Evolutionary conservation across 2,113 vertebrate genomes (phyloP).

Genomic region (Cyanoderma ruficeps): DNA sequence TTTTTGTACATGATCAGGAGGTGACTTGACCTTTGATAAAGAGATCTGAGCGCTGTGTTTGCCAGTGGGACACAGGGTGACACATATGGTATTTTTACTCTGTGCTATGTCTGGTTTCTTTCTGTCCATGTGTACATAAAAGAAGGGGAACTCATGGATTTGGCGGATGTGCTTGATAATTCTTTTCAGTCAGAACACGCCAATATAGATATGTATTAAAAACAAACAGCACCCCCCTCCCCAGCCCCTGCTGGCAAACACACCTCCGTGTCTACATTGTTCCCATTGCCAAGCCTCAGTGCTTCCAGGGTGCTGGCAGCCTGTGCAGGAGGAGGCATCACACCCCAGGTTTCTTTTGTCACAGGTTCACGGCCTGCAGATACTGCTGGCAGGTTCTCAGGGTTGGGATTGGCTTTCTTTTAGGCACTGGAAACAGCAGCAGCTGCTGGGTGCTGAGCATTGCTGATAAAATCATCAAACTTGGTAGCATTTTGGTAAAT

Average conservation of each 20-base stretch:
- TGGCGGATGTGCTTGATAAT: not conserved
- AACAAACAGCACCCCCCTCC: not conserved
- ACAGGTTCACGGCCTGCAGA: not conserved
- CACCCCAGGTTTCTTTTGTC: not conserved
- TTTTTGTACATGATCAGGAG: not conserved
- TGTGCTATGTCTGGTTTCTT: not conserved
- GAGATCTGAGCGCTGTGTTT: not conserved
- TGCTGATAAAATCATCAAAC: not conserved
- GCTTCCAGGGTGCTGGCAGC: not conserved
- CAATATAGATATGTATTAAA: not conserved
- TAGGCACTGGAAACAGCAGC: not conserved
- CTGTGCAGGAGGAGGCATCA: not conserved
- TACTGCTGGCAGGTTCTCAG: not conserved
- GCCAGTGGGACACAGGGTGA: not conserved
- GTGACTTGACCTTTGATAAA: conserved; percentile 29
- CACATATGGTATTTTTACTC: not conserved
- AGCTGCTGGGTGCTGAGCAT: not conserved
- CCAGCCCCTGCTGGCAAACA: not conserved
- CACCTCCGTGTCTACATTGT: not conserved
- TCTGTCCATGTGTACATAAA: not conserved
- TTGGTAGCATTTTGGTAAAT: not conserved
- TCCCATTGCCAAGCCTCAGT: not conserved
- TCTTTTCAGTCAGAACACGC: not conserved
- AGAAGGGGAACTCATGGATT: not conserved
- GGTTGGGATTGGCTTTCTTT: not conserved